Conservation (phyloP, 2,888 invertebrate genomes). For the Nemapogon koenigi region DNA sequence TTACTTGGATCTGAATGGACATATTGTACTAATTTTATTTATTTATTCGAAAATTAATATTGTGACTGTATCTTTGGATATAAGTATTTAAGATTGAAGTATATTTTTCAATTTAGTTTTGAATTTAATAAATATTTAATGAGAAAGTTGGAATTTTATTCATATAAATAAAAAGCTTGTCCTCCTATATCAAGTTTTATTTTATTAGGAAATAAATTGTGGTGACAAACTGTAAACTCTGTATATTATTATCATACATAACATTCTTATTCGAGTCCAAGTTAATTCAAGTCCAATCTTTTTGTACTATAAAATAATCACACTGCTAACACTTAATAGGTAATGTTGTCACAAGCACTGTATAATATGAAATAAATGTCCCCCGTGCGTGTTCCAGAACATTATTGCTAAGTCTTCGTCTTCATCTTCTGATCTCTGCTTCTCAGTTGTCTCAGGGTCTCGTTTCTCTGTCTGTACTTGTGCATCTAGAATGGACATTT, state of each 20-base stretch:
- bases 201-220: slow-evolving; percentile 38
- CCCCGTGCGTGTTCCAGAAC: slow-evolving; percentile 70
- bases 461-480: slow-evolving; percentile 58
- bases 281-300: slow-evolving; percentile 25
- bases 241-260: no score
- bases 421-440: slow-evolving; percentile 45
- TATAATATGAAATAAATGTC: slow-evolving; percentile 64
- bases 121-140: slow-evolving; percentile 27
- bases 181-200: slow-evolving; percentile 37
- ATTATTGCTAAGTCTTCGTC: slow-evolving; percentile 60
- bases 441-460: slow-evolving; percentile 59
- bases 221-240: no score
- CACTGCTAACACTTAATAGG: slow-evolving; percentile 27
- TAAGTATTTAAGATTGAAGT: background rate
- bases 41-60: slow-evolving; percentile 1
- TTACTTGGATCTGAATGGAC: slow-evolving; percentile 7
- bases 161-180: slow-evolving; percentile 36
- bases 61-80: slow-evolving; percentile 2
- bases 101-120: slow-evolving; percentile 23
- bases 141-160: slow-evolving; percentile 23
- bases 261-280: slow-evolving; percentile 9
- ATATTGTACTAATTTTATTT: slow-evolving; percentile 1
- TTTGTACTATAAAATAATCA: slow-evolving; percentile 17
- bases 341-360: slow-evolving; percentile 38
- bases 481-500: slow-evolving; percentile 59